Conservation (phyloP, 2,797 vertebrate species). For the Bovichtus variegatus region DNA sequence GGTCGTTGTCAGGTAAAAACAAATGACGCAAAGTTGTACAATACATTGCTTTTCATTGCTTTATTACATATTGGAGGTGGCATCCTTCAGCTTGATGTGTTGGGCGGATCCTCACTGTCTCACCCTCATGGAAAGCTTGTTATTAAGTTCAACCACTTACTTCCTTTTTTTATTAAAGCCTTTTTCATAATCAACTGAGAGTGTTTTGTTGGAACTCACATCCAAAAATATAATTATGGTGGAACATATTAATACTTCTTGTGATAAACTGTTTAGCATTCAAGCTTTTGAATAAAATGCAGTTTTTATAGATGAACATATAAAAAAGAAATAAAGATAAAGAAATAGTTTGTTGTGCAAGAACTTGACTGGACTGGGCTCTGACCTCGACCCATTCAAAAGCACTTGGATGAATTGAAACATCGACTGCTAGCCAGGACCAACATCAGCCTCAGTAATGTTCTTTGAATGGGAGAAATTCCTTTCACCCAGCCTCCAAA, state of each 20-base stretch:
- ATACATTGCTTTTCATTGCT: constrained; percentile 35
- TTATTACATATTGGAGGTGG: constrained; percentile 25
- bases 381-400: constrained; percentile 5
- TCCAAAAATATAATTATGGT: constrained; percentile 11
- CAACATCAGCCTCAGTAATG: constrained; percentile 14
- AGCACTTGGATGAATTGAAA: background rate
- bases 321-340: too few species aligned
- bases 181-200: constrained; percentile 24
- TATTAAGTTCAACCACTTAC: constrained; percentile 28
- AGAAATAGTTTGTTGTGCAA: background rate
- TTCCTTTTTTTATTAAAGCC: constrained; percentile 61
- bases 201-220: constrained; percentile 27
- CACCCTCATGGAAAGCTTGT: constrained; percentile 52
- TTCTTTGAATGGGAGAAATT: constrained; percentile 17
- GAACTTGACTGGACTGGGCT: background rate
- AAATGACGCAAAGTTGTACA: too few species aligned
- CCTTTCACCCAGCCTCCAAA: constrained; percentile 3
- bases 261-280: background rate
- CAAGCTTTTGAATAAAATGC: background rate
- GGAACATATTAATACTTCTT: background rate
- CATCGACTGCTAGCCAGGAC: background rate
- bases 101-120: constrained; percentile 52
- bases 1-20: too few species aligned
- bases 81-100: constrained; percentile 22
- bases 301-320: background rate